Percentiles rank a stretch among this genome's conserved stretches.
Evolutionary conservation across 2,888 invertebrate genomes (phyloP).

Genomic region (Cephus rjabovi): DNA sequence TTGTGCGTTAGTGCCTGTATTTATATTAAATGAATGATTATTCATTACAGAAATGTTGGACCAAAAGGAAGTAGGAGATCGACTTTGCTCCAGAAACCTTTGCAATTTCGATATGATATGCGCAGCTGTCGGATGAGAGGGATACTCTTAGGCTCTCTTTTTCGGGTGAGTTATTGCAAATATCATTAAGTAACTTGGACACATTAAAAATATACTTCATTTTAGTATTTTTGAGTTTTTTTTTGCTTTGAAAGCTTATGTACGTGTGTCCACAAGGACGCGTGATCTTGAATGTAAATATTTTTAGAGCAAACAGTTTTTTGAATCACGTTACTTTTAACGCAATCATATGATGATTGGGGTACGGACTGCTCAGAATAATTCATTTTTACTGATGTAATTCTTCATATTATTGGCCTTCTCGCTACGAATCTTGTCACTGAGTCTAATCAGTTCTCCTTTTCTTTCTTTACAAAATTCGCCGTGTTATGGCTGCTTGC

Average conservation of each 20-base stretch:
- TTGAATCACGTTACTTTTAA: background rate
- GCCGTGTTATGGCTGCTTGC: too few relatives aligned
- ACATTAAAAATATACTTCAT: background rate
- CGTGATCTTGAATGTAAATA: slow-evolving; percentile 11
- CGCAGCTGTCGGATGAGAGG: slow-evolving; percentile 29
- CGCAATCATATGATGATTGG: too few relatives aligned
- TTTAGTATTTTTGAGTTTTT: background rate
- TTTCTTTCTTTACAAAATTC: too few relatives aligned
- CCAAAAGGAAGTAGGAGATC: background rate
- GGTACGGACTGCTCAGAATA: too few relatives aligned
- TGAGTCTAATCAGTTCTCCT: too few relatives aligned
- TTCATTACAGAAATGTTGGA: background rate
- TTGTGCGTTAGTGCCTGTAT: too few relatives aligned
- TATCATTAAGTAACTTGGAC: background rate
- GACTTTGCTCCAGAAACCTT: background rate
- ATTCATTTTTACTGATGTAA: slow-evolving; percentile 9
- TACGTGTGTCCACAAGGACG: too few relatives aligned
- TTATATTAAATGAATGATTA: too few relatives aligned
- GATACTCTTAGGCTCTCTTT: slow-evolving; percentile 10
- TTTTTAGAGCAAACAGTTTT: slow-evolving; percentile 7
- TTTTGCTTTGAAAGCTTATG: background rate
- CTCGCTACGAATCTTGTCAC: background rate
- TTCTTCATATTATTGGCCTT: background rate
- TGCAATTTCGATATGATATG: slow-evolving; percentile 14
- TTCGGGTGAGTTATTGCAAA: background rate